Evolutionary conservation across 2,888 invertebrate species (phyloP).

Genomic region (Herminia tarsipennalis): DNA sequence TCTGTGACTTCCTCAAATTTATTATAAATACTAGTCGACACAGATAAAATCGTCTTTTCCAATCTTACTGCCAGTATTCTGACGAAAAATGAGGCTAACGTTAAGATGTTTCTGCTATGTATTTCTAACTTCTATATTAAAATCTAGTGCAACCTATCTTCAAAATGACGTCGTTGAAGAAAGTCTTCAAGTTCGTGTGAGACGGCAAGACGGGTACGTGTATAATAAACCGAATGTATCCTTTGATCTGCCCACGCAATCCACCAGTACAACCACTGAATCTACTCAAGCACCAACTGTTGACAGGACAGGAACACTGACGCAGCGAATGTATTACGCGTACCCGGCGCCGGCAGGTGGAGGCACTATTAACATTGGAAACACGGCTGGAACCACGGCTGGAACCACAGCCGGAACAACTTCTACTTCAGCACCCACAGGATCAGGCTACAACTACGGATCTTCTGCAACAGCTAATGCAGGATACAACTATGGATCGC

Average conservation of each 20-base stretch:
- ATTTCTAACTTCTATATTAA: constrained; percentile 40
- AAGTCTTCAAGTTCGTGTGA: constrained; percentile 49
- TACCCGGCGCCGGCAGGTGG: constrained; percentile 66
- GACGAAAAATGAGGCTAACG: constrained; percentile 50
- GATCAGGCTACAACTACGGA: constrained; percentile 31
- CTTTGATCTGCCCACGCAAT: constrained; percentile 69
- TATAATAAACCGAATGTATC: constrained; percentile 73
- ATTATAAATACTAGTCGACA: constrained; percentile 64
- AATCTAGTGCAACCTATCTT: constrained; percentile 22
- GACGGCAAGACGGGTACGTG: constrained; percentile 77
- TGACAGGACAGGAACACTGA: constrained; percentile 71
- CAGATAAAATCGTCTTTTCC: constrained; percentile 54
- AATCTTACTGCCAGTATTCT: constrained; percentile 15
- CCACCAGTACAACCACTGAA: constrained; percentile 51
- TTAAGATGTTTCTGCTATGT: constrained; percentile 42
- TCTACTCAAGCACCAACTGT: constrained; percentile 70
- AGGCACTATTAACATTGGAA: constrained; percentile 56
- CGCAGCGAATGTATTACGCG: constrained; percentile 77
- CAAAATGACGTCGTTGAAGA: constrained; percentile 4
- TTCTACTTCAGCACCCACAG: constrained; percentile 6
- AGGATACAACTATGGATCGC: constrained; percentile 55
- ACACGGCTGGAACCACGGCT: constrained; percentile 44
- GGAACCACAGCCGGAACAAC: constrained; percentile 31
- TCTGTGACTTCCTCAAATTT: constrained; percentile 56
- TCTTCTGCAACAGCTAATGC: constrained; percentile 17